Evolutionary conservation across 2,113 vertebrate genomes (phyloP).

Genomic region (Pica pica): DNA sequence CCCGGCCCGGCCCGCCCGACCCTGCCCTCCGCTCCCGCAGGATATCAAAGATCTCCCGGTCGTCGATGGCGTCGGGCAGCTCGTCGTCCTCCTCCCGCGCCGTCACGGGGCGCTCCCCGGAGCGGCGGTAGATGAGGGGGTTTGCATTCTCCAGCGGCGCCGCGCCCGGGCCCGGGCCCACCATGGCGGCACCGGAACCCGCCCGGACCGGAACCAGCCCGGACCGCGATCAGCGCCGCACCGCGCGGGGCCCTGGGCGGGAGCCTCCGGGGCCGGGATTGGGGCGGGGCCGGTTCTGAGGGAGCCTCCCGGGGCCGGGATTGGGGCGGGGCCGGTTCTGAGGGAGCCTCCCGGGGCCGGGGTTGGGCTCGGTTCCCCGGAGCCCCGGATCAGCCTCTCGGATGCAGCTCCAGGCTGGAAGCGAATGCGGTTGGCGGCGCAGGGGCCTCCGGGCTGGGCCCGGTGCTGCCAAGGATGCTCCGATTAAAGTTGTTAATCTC

Average conservation of each 20-base stretch:
- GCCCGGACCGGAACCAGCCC: neutral
- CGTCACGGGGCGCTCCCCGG: slow-evolving; percentile 76
- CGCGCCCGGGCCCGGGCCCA: slow-evolving; percentile 12
- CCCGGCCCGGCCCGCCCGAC: accelerated
- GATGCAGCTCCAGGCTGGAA: accelerated
- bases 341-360: neutral
- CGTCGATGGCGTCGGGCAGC: slow-evolving; percentile 78
- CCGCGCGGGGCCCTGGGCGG: neutral
- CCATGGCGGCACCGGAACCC: neutral
- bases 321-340: neutral
- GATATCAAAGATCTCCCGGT: slow-evolving; percentile 87
- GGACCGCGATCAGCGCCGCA: neutral
- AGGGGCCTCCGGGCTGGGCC: too few relatives aligned
- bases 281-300: neutral
- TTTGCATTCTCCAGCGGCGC: slow-evolving; percentile 80
- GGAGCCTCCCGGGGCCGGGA: neutral
- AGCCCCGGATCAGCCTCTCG: accelerated
- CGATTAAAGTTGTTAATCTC: neutral
- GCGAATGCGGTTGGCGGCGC: neutral
- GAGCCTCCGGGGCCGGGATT: neutral
- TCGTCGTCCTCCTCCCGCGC: slow-evolving; percentile 80
- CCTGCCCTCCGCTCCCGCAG: neutral
- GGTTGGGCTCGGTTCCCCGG: too few relatives aligned
- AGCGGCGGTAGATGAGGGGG: slow-evolving; percentile 79
- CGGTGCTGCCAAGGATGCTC: neutral